phyloP scores from a whole-genome alignment of 2,113 vertebrate genomes.

The Zonotrichia leucophrys region DNA sequence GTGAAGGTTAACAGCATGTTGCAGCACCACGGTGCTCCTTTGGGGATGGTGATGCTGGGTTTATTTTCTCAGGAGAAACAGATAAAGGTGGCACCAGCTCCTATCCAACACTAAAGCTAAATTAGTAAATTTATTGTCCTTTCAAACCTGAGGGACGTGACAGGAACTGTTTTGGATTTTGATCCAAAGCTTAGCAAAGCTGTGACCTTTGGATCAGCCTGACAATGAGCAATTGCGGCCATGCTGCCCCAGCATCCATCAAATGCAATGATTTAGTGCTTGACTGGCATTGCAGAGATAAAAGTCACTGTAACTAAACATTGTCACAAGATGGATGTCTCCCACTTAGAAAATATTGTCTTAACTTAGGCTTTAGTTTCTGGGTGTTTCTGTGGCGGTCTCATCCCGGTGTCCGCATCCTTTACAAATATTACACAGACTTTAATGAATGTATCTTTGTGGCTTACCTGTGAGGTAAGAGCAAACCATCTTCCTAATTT shows the following conservation, averaged over 20 bases:
- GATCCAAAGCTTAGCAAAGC: constrained; percentile 14
- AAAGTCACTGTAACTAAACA: constrained; percentile 44
- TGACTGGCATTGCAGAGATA: constrained; percentile 34
- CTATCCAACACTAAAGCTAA: constrained; percentile 10
- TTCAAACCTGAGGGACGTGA: not conserved
- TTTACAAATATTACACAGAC: not conserved
- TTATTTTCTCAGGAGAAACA: constrained; percentile 42
- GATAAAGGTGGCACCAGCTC: constrained; percentile 45
- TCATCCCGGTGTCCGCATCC: not conserved
- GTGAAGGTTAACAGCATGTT: not conserved
- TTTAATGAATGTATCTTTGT: not conserved
- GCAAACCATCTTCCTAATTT: not conserved
- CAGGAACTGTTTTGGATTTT: constrained; percentile 8
- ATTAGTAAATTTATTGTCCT: constrained; percentile 27
- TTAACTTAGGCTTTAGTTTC: constrained; percentile 25
- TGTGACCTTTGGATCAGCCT: constrained; percentile 30
- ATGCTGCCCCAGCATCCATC: constrained; percentile 22
- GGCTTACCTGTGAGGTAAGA: not conserved
- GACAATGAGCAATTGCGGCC: constrained; percentile 33
- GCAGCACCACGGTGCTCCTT: not conserved
- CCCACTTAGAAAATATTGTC: constrained; percentile 32
- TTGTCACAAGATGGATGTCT: constrained; percentile 38
- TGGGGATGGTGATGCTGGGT: not conserved
- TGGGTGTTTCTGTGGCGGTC: not conserved
- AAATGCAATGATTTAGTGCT: constrained; percentile 33